Conservation (phyloP, 2,888 invertebrate genomes). For the Bombylius major region DNA sequence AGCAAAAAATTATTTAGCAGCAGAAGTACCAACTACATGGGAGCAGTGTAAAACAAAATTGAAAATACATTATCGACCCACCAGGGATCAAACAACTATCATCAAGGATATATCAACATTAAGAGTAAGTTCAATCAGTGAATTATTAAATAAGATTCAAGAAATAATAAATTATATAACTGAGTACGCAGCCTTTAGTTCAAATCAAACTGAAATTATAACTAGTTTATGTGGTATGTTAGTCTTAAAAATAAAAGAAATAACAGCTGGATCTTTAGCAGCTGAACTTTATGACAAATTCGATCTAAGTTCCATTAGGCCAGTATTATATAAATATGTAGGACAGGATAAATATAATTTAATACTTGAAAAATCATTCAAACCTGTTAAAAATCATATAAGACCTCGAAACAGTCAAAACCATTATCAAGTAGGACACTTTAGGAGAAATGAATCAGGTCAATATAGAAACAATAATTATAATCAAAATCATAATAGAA, state of each 20-base stretch:
- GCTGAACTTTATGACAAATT: conserved; percentile 4
- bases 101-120: conserved; percentile 1
- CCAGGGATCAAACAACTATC: neutral
- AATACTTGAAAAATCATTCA: neutral
- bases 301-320: conserved; percentile 2
- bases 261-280: conserved; percentile 4
- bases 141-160: conserved; percentile 5
- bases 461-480: neutral
- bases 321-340: conserved; percentile 4
- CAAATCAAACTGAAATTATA: neutral
- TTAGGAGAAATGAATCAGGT: no score
- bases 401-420: neutral
- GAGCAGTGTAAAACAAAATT: conserved; percentile 5
- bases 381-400: neutral
- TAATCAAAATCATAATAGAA: neutral
- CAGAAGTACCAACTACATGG: conserved; percentile 2
- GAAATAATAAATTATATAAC: conserved; percentile 3
- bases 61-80: conserved; percentile 6
- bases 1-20: conserved; percentile 5
- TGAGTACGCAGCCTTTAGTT: conserved; percentile 7
- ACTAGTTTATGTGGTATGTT: conserved; percentile 3
- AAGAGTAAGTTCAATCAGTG: conserved; percentile 1
- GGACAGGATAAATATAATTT: conserved; percentile 5
- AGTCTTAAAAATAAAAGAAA: conserved; percentile 4
- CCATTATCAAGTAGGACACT: no score